Base-by-base conservation (phyloP, 2,888 invertebrate genomes). In the Rhodophaea formosa region DNA sequence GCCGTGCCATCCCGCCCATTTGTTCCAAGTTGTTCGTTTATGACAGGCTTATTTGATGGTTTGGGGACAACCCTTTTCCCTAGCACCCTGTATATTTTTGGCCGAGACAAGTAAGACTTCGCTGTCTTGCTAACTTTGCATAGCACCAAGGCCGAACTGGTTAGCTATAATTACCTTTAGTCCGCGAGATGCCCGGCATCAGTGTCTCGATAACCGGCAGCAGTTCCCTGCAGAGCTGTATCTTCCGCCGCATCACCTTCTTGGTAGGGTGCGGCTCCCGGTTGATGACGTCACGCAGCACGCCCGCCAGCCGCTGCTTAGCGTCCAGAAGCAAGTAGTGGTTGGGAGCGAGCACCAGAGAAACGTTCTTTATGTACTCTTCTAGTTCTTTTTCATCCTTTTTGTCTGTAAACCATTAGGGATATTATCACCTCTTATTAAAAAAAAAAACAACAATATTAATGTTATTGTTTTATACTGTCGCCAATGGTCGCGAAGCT, bases 101-200 rank as follows among this genome's bases (percentile, higher is more conserved):
- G n/a, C n/a, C n/a, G n/a, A n/a, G n/a, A n/a, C n/a, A n/a, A n/a
- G n/a, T n/a, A n/a, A n/a, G n/a, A n/a, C n/a, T n/a, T n/a, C n/a
- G n/a, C n/a, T n/a, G n/a, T n/a, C n/a, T n/a, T n/a, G n/a, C n/a
- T n/a, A n/a, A n/a, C n/a, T n/a, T n/a, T n/a, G n/a, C n/a, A n/a
- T n/a, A n/a, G n/a, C n/a, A n/a, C n/a, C n/a, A n/a, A n/a, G n/a
- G n/a, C n/a, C n/a, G n/a, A n/a, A n/a, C n/a, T n/a, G n/a, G n/a
- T n/a, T n/a, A n/a, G n/a, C n/a, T 0, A 12, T 12, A 39, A 3
- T 72, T 46, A 94, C 95, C 95, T 92, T 93, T 93, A 0, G 93
- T 88, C 70, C 95, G 88, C 7, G 95, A 94, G 68, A 95, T 93
- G 56, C 95, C 95, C 0, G 96, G 96, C 61, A 94, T 94, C 1